phyloP scores from a whole-genome alignment of 2,797 vertebrate genomes.

The Enteromius thamalakanensis region DNA sequence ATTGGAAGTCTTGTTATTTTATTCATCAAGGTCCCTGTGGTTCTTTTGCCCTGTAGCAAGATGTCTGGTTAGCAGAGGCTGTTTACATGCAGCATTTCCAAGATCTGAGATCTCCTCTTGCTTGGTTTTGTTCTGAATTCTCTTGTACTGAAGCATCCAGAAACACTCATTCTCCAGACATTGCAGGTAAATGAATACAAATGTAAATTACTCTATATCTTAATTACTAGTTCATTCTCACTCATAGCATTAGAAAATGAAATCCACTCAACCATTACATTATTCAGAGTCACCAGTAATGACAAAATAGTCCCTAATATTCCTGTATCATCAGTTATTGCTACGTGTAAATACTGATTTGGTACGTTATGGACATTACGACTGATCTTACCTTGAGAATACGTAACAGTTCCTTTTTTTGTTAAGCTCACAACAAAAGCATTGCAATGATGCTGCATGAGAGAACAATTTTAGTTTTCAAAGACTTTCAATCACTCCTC shows the following conservation, averaged over 20 bases:
- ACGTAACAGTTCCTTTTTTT: neutral
- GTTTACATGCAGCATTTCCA: slow-evolving; percentile 6
- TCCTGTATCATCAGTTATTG: neutral
- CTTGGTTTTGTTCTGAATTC: neutral
- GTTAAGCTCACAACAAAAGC: neutral
- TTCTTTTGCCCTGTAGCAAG: slow-evolving; percentile 42
- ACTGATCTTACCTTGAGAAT: neutral
- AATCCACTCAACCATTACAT: neutral
- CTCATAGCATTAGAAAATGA: neutral
- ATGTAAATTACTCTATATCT: slow-evolving; percentile 3
- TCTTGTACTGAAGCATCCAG: neutral
- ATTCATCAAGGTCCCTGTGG: slow-evolving; percentile 52
- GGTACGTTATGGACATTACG: neutral
- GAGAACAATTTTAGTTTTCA: slow-evolving; percentile 4
- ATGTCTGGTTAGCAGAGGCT: neutral
- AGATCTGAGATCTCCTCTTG: slow-evolving; percentile 18
- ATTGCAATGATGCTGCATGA: neutral
- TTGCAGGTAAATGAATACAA: neutral
- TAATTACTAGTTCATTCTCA: neutral
- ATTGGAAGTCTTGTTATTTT: slow-evolving; percentile 47
- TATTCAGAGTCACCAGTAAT: neutral
- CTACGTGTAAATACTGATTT: neutral
- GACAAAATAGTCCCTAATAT: neutral
- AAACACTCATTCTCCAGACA: neutral
- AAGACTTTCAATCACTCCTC: neutral